A percentile compares a stretch with the other conserved stretches of the same genome.
Evolutionary conservation across 1,140 invertebrate species (phyloP).

Genomic region (Cherax destructor): DNA sequence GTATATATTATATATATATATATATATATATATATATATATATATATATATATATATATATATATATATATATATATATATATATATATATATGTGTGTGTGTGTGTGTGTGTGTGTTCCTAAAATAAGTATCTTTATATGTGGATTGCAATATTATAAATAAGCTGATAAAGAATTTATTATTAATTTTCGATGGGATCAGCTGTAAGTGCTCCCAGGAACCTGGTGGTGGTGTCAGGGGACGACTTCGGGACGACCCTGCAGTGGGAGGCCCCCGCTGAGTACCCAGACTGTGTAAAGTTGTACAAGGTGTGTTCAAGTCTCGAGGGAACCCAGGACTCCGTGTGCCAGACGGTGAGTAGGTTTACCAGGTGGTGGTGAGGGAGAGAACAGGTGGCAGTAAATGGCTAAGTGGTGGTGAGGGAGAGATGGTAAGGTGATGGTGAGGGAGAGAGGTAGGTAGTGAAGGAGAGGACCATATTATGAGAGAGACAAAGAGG

Average conservation of each 20-base stretch:
- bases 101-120: no score
- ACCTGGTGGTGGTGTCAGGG: background rate
- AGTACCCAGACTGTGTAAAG: slow-evolving; percentile 13
- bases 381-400: no score
- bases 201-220: slow-evolving; percentile 24
- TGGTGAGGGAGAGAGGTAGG: no score
- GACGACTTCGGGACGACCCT: background rate
- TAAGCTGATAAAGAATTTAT: no score
- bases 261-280: slow-evolving; percentile 4
- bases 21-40: slow-evolving; percentile 4
- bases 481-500: no score
- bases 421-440: no score
- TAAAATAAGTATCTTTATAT: no score
- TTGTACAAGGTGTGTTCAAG: slow-evolving; percentile 10
- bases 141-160: no score
- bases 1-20: slow-evolving; percentile 7
- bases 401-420: no score
- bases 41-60: slow-evolving; percentile 12
- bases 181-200: background rate
- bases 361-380: no score
- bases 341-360: no score
- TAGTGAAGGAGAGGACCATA: no score
- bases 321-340: background rate
- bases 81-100: background rate
- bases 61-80: slow-evolving; percentile 9